These are phyloP conservation scores for Papilio aristodemus DNA, from an alignment of 1,140 invertebrate species.

Conservation along the genomic window DNA sequence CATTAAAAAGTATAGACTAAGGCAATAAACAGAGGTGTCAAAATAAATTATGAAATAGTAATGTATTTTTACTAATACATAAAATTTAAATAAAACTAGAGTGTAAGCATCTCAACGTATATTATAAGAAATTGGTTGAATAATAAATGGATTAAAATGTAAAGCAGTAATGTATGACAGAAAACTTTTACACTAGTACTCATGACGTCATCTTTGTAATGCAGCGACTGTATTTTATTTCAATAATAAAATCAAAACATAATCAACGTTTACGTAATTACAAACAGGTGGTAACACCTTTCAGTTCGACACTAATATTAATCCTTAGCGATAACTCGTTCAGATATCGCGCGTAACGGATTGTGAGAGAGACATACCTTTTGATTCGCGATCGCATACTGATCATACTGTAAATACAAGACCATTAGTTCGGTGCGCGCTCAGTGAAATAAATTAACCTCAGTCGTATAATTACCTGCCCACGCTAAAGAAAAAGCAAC, in stretches of 20 bases:
- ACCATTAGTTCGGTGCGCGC: conserved; percentile 54
- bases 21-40: conserved; percentile 39
- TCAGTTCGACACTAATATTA: conserved; percentile 19
- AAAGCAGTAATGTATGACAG: neutral
- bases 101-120: neutral
- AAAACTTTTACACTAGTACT: neutral
- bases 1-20: conserved; percentile 32
- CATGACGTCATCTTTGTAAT: neutral
- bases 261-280: neutral
- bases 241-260: neutral
- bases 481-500: conserved; percentile 64
- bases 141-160: conserved; percentile 16
- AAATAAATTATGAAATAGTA: conserved; percentile 42
- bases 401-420: conserved; percentile 35
- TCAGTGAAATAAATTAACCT: conserved; percentile 61
- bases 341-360: conserved; percentile 4
- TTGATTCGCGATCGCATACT: conserved; percentile 18
- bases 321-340: conserved; percentile 23
- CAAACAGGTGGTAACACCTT: conserved; percentile 6
- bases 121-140: neutral
- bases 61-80: conserved; percentile 24
- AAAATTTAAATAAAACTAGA: conserved; percentile 19
- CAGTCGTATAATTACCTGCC: conserved; percentile 70
- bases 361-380: conserved; percentile 12
- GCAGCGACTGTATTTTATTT: neutral